These are phyloP conservation scores for Drosophila longiperda DNA, from an alignment of 2,888 invertebrate genomes.

Conservation along the genomic window DNA sequence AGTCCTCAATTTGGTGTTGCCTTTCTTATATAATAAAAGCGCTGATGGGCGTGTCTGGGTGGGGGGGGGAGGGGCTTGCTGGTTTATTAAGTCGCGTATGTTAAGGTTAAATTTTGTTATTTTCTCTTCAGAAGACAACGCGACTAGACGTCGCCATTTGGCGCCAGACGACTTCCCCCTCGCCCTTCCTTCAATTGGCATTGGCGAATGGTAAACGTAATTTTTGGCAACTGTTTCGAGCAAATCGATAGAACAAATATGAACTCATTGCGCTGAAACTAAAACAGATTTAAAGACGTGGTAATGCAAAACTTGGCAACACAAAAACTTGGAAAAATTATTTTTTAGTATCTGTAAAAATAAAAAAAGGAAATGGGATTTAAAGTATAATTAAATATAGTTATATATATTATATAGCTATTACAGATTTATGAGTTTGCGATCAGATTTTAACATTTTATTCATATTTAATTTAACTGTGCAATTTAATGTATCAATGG, in stretches of 20 bases:
- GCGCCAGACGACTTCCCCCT: slow-evolving; percentile 37
- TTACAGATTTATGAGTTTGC: background rate
- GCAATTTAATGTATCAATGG: slow-evolving; percentile 4
- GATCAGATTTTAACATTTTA: background rate
- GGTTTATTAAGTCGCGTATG: slow-evolving; percentile 51
- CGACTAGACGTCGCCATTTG: slow-evolving; percentile 73
- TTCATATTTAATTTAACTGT: background rate
- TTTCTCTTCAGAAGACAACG: slow-evolving; percentile 31
- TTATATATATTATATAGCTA: background rate
- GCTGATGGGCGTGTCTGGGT: slow-evolving; percentile 16
- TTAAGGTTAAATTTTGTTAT: slow-evolving; percentile 73
- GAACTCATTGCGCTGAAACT: slow-evolving; percentile 57
- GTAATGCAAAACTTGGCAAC: slow-evolving; percentile 8
- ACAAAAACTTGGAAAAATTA: too few species aligned
- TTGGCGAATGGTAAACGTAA: background rate
- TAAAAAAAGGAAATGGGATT: background rate
- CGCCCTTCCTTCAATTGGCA: slow-evolving; percentile 15
- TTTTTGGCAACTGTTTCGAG: slow-evolving; percentile 60
- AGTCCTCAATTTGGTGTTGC: slow-evolving; percentile 32
- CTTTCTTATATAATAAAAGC: slow-evolving; percentile 53
- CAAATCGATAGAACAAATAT: slow-evolving; percentile 61
- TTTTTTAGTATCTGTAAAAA: background rate
- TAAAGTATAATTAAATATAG: background rate
- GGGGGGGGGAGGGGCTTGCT: background rate
- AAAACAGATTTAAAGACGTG: slow-evolving; percentile 49